These are phyloP conservation scores for Anarrhichthys ocellatus DNA, from an alignment of 2,113 vertebrate genomes.

Conservation along the genomic window DNA sequence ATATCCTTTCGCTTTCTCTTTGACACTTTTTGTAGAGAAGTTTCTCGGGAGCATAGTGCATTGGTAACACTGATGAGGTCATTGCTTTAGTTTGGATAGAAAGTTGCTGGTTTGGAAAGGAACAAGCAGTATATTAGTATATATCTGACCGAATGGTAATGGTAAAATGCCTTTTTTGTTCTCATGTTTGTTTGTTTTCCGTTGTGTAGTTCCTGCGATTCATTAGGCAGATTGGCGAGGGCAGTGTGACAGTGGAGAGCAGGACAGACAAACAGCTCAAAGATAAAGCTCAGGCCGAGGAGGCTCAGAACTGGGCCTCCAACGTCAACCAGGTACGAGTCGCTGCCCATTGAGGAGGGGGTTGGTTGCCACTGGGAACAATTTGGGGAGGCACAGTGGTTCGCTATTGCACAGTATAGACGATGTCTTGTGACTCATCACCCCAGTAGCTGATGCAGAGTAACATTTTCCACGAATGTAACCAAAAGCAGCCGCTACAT, in stretches of 20 bases:
- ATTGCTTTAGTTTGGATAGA: conserved; percentile 15
- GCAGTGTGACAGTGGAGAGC: conserved; percentile 89
- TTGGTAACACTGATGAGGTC: conserved; percentile 4
- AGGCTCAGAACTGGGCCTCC: conserved; percentile 98
- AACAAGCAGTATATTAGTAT: conserved; percentile 18
- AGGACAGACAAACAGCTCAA: conserved; percentile 85
- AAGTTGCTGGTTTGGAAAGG: conserved; percentile 25
- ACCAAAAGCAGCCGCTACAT: conserved; percentile 61
- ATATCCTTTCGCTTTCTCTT: conserved; percentile 53
- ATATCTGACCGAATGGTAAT: conserved; percentile 47
- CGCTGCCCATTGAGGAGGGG: conserved; percentile 53
- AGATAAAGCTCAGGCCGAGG: conserved; percentile 88
- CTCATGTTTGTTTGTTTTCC: conserved; percentile 71
- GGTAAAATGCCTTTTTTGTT: conserved; percentile 69
- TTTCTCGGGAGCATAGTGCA: conserved; percentile 2
- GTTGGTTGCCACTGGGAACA: conserved; percentile 50
- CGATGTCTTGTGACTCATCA: conserved; percentile 64
- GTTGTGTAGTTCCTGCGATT: conserved; percentile 98
- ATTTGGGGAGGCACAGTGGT: conserved; percentile 47
- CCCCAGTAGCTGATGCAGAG: conserved; percentile 55
- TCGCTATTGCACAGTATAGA: conserved; percentile 45
- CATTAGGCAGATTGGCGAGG: conserved; percentile 99
- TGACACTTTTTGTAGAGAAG: conserved; percentile 24
- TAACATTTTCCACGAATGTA: conserved; percentile 72
- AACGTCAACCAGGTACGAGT: conserved; percentile 97